phyloP scores from a whole-genome alignment of 2,888 invertebrate species.

The Mesopsocus fuscifrons region DNA sequence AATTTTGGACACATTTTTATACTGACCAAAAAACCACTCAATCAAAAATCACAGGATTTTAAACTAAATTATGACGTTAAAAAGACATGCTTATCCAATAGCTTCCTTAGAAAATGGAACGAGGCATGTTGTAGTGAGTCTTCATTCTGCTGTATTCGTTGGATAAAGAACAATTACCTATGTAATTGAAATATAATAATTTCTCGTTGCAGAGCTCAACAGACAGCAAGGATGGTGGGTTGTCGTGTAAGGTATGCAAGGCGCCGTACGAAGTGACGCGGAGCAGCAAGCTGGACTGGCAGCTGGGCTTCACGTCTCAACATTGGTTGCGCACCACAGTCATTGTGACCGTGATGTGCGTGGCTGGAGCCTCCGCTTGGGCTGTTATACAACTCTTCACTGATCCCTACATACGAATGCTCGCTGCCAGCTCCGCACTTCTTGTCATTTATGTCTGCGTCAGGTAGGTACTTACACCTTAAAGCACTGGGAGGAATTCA shows the following conservation, averaged over 20 bases:
- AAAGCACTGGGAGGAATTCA: no score
- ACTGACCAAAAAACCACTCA: no score
- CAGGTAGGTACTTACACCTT: slow-evolving; percentile 40
- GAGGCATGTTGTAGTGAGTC: no score
- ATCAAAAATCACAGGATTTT: no score
- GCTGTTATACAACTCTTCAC: slow-evolving; percentile 57
- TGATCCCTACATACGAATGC: slow-evolving; percentile 55
- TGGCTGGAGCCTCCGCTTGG: slow-evolving; percentile 60
- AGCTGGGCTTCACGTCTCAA: slow-evolving; percentile 58
- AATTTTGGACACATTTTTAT: no score
- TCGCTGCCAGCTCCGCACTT: slow-evolving; percentile 62
- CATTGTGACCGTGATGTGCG: slow-evolving; percentile 58
- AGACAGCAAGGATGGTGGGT: slow-evolving; percentile 40
- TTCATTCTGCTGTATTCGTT: no score
- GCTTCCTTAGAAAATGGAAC: no score
- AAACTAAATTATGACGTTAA: no score
- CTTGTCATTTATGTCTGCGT: slow-evolving; percentile 70
- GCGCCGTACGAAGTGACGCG: slow-evolving; percentile 62
- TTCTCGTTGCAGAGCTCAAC: slow-evolving; percentile 32
- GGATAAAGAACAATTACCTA: no score
- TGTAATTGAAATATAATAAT: no score
- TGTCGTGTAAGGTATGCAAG: slow-evolving; percentile 72
- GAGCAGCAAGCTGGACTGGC: slow-evolving; percentile 61
- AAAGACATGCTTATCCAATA: no score
- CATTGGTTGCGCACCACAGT: slow-evolving; percentile 73